Evolutionary conservation across 2,888 invertebrate species (phyloP).

Genomic region (Hirudinaria manillensis): DNA sequence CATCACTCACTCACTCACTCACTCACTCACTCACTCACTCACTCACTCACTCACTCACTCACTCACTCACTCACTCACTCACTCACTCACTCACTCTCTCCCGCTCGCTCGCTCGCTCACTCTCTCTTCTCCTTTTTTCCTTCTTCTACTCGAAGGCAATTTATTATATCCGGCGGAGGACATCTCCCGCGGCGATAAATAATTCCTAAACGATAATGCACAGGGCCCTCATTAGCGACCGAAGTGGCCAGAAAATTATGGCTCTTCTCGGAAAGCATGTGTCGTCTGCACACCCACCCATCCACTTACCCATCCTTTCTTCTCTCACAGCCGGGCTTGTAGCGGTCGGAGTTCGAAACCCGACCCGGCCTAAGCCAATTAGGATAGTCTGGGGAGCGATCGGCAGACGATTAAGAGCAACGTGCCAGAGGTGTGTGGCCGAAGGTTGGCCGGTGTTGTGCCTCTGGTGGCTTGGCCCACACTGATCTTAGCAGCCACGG

Average conservation of each 20-base stretch:
- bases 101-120: background rate
- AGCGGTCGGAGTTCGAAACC: too few relatives aligned
- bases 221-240: slow-evolving; percentile 16
- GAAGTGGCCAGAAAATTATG: slow-evolving; percentile 19
- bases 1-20: background rate
- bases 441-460: too few relatives aligned
- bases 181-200: slow-evolving; percentile 10
- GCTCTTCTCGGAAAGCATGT: slow-evolving; percentile 16
- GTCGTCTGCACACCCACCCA: background rate
- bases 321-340: too few relatives aligned
- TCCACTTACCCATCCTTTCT: too few relatives aligned
- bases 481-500: too few relatives aligned
- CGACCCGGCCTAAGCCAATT: too few relatives aligned
- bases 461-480: too few relatives aligned
- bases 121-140: background rate
- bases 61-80: background rate
- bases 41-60: background rate
- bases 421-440: too few relatives aligned
- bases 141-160: slow-evolving; percentile 8
- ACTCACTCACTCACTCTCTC: background rate
- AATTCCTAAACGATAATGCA: slow-evolving; percentile 19
- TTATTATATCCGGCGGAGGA: slow-evolving; percentile 14
- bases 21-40: background rate
- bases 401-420: too few relatives aligned
- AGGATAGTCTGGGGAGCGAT: too few relatives aligned